Evolutionary conservation across 1,140 invertebrate genomes (phyloP).

Genomic region (Drosophila carrolli): DNA sequence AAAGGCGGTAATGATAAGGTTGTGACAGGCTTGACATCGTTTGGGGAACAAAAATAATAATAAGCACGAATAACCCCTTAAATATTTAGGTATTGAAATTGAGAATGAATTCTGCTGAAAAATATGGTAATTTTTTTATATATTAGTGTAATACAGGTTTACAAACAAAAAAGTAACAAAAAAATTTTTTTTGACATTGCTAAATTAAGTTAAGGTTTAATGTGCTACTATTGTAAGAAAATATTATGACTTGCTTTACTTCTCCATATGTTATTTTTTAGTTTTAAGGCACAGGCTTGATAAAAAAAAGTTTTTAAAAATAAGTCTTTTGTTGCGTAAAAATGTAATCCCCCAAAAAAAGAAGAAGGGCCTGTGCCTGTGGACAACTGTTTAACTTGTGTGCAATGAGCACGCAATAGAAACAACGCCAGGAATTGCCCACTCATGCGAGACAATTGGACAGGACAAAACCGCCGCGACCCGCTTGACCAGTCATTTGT

Average conservation of each 20-base stretch:
- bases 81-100: not conserved
- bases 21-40: conserved; percentile 61
- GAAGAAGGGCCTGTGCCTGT: not conserved
- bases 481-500: conserved; percentile 64
- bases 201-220: too few species aligned
- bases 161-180: too few species aligned
- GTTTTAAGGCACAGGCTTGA: too few species aligned
- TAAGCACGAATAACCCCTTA: conserved; percentile 14
- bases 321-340: conserved; percentile 1
- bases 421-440: conserved; percentile 36
- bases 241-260: too few species aligned
- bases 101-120: not conserved
- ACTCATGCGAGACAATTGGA: conserved; percentile 61
- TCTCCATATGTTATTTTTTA: too few species aligned
- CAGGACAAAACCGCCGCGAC: conserved; percentile 27
- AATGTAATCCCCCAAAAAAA: conserved; percentile 3
- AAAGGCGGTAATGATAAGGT: conserved; percentile 76
- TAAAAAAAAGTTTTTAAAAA: too few species aligned
- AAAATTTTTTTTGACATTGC: too few species aligned
- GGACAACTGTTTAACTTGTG: conserved; percentile 70
- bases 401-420: conserved; percentile 45
- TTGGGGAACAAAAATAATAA: conserved; percentile 28
- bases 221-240: too few species aligned
- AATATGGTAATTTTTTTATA: not conserved
- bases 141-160: too few species aligned